Evolutionary conservation across 2,797 vertebrate species (phyloP).

Genomic region (Xyrichtys novacula): DNA sequence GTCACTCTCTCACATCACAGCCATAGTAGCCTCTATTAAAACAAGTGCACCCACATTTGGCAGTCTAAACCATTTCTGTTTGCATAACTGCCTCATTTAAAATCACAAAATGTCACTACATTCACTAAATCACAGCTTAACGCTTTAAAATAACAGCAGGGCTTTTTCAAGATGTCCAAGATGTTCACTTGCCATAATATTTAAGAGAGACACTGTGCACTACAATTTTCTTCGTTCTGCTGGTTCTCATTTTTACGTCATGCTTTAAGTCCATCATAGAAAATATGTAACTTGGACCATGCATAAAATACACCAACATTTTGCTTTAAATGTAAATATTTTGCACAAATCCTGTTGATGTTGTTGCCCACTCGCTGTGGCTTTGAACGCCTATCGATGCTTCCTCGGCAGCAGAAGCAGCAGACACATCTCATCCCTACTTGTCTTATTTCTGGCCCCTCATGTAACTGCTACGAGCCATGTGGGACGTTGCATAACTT

Average conservation of each 20-base stretch:
- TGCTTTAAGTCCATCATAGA: background rate
- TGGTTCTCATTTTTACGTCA: slow-evolving; percentile 2
- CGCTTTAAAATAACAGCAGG: background rate
- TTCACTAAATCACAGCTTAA: background rate
- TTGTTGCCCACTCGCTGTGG: slow-evolving; percentile 23
- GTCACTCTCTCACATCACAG: slow-evolving; percentile 1
- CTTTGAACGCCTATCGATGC: slow-evolving; percentile 42
- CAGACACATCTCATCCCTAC: slow-evolving; percentile 29
- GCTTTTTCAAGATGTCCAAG: background rate
- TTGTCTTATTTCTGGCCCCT: slow-evolving; percentile 40
- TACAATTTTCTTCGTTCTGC: background rate
- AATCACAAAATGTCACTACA: background rate
- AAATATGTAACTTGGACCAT: background rate
- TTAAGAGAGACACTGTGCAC: background rate
- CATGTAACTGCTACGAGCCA: slow-evolving; percentile 42
- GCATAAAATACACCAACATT: slow-evolving; percentile 7
- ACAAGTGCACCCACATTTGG: background rate
- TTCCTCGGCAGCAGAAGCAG: slow-evolving; percentile 18
- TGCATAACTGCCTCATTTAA: slow-evolving; percentile 11
- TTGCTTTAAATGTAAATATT: slow-evolving; percentile 38
- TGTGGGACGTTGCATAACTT: slow-evolving; percentile 31
- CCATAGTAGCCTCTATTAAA: background rate
- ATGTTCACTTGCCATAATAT: background rate
- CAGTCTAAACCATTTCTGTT: background rate
- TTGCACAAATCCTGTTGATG: slow-evolving; percentile 18